Percentiles rank a stretch among this genome's conserved stretches.
Evolutionary conservation across 2,113 vertebrate species (phyloP).

Genomic region (Pica pica): DNA sequence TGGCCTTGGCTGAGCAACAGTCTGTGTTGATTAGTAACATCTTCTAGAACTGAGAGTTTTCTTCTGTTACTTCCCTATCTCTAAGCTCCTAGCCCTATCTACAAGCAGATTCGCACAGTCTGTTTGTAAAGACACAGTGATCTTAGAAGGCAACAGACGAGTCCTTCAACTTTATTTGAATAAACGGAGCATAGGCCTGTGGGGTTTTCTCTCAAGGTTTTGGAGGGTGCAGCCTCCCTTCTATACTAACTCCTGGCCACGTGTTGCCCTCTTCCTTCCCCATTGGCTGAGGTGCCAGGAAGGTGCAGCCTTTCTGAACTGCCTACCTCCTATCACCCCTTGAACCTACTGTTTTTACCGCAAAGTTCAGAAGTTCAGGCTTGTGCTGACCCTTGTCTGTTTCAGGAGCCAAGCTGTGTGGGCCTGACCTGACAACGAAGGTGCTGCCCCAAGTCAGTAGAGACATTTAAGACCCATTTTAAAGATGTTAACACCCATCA

Average conservation of each 20-base stretch:
- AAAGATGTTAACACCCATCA: not conserved
- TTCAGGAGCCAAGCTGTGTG: not conserved
- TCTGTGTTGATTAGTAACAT: not conserved
- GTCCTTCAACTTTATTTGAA: not conserved
- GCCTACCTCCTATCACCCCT: not conserved
- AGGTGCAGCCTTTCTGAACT: not conserved
- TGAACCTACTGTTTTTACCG: not conserved
- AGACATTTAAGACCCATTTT: not conserved
- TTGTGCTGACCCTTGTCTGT: not conserved
- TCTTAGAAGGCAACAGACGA: not conserved
- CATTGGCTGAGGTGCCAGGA: not conserved
- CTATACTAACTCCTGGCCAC: rapidly evolving
- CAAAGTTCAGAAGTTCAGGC: not conserved
- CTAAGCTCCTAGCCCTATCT: not conserved
- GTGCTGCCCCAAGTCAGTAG: not conserved
- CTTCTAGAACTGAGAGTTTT: not conserved
- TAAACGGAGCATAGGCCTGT: not conserved
- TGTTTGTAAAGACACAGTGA: not conserved
- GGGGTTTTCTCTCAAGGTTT: not conserved
- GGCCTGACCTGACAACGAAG: rapidly evolving
- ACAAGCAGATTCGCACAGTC: rapidly evolving
- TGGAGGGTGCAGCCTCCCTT: not conserved
- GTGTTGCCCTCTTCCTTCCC: not conserved
- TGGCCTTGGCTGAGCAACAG: not conserved
- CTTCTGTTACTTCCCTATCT: not conserved